Conservation (phyloP, 2,797 vertebrate species). For the Diceros bicornis region DNA sequence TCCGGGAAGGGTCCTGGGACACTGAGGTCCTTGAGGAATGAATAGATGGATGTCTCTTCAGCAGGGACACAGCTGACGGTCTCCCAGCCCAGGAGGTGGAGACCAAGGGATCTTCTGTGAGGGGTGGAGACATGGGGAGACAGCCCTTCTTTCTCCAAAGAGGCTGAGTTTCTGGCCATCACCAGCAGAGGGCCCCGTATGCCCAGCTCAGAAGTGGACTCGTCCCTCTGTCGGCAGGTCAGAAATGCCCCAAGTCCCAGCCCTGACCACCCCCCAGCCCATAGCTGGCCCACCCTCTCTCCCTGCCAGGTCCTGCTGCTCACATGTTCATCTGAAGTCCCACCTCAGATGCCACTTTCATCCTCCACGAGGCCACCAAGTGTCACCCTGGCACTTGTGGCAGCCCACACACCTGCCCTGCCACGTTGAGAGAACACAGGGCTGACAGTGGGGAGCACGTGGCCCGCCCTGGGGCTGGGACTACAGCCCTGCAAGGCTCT, state of each 20-base stretch:
- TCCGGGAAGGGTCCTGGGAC: background rate
- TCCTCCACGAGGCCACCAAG: background rate
- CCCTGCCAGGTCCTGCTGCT: background rate
- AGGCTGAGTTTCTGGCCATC: background rate
- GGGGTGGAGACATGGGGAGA: fast-evolving
- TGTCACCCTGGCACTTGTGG: background rate
- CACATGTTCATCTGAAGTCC: background rate
- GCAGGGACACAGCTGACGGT: background rate
- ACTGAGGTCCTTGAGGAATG: background rate
- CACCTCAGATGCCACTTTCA: background rate
- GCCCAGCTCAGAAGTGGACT: background rate
- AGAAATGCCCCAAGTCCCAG: fast-evolving
- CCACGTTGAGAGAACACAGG: background rate
- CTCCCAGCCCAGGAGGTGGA: background rate
- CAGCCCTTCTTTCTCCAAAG: background rate
- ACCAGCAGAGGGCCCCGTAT: conserved; percentile 73
- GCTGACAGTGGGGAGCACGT: background rate
- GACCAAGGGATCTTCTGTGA: background rate
- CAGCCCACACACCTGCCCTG: background rate
- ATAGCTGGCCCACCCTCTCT: background rate
- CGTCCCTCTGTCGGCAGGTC: too few species aligned
- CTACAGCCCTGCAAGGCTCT: background rate
- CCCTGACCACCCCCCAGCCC: too few species aligned
- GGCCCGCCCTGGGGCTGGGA: background rate
- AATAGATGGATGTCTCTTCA: background rate